Evolutionary conservation across 1,140 invertebrate species (phyloP).

Genomic region (Drosophila albomicans): DNA sequence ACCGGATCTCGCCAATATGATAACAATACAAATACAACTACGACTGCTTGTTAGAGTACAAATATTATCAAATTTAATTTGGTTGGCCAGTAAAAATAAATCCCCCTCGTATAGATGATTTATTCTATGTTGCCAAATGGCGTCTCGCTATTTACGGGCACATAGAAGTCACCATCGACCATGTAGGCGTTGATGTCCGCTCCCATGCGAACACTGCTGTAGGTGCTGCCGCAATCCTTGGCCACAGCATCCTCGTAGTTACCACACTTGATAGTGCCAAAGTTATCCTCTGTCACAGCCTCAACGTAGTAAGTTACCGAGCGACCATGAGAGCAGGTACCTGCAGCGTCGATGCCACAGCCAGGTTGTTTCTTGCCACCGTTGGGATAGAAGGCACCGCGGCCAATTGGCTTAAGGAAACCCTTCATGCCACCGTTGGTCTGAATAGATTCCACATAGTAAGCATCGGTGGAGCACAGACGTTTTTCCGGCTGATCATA

Average conservation of each 20-base stretch:
- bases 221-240: slow-evolving; percentile 48
- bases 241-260: slow-evolving; percentile 35
- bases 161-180: slow-evolving; percentile 44
- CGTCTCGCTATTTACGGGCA: slow-evolving; percentile 46
- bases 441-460: slow-evolving; percentile 90
- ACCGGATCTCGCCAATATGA: slow-evolving; percentile 11
- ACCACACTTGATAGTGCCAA: slow-evolving; percentile 41
- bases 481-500: slow-evolving; percentile 84
- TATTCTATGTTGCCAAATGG: slow-evolving; percentile 36
- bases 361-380: slow-evolving; percentile 86
- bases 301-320: slow-evolving; percentile 70
- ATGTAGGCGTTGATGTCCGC: slow-evolving; percentile 35
- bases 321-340: slow-evolving; percentile 76
- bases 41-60: background rate
- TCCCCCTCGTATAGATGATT: background rate
- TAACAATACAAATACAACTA: slow-evolving; percentile 9
- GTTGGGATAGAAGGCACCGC: slow-evolving; percentile 86
- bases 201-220: slow-evolving; percentile 57
- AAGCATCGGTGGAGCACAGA: slow-evolving; percentile 88
- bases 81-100: background rate
- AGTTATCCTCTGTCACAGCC: slow-evolving; percentile 48
- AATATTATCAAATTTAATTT: slow-evolving; percentile 12
- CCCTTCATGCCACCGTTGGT: slow-evolving; percentile 88
- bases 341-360: slow-evolving; percentile 83
- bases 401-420: slow-evolving; percentile 85